Base-by-base conservation (phyloP, 2,797 vertebrate genomes). In the Notoglanidium macrostoma region DNA sequence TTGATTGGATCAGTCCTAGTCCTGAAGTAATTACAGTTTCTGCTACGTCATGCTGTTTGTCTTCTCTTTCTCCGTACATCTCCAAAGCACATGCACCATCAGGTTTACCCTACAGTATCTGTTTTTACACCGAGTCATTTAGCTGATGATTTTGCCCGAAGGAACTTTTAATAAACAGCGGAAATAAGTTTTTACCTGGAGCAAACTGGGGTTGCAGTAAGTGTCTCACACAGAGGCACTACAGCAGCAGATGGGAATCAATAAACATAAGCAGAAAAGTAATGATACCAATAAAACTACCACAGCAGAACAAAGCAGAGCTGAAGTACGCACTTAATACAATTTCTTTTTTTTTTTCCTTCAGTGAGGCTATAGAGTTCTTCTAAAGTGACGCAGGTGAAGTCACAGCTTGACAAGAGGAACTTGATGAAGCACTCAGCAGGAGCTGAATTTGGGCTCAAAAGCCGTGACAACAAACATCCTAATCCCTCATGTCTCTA, bases 11-110 rank as follows among this genome's bases (percentile, higher is more conserved):
- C 93, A 94, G 89, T 92, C 93, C 84, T 91, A 93, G 92, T 92
- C 91, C 90, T 94, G 91, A 94, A 94, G 94, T 93, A 93, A 94
- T 94, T 94, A 92, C 89, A 89, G 91, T 94, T 94, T 95, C 93
- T 95, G 94, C 94, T 92, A 90, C 90, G 93, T 94, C 94, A 94
- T 94, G 93, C 87, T 55, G 92, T 94, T 90, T 91, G 91, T 85
- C 84, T 87, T 85, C 15, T 44, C 55, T 86, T 84, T 91, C 88
- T 79, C 72, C 54, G n/a, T 17, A 68, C 54, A 68, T 32, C 92
- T 92, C 85, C 87, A 70, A 85, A 90, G 83, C 68, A 17, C 15
- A 29, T 29, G 3, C 78, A n/a, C 1, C 2, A 32, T 83, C 63
- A 67, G 80, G 57, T 65, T 87, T 67, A n/a, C 19, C 44, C n/a